phyloP scores from a whole-genome alignment of 2,113 vertebrate species.

The Arvicanthis niloticus region DNA sequence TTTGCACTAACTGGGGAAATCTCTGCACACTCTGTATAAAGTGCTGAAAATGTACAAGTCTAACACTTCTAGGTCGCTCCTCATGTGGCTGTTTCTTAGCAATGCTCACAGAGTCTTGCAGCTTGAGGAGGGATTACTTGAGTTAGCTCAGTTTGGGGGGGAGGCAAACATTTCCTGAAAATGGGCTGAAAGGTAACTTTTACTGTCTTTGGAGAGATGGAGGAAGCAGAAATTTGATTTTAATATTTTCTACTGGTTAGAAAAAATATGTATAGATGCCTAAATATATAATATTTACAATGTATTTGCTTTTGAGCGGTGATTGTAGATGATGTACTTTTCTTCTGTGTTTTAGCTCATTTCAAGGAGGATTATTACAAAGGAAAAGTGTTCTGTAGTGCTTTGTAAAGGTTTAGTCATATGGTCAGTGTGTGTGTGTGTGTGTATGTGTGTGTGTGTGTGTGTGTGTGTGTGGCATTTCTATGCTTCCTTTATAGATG shows the following conservation, averaged over 20 bases:
- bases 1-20: neutral
- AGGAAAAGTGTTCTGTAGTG: neutral
- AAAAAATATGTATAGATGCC: neutral
- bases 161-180: slow-evolving; percentile 38
- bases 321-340: neutral
- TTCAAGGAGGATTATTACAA: neutral
- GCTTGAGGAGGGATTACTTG: slow-evolving; percentile 33
- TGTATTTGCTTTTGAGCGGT: neutral
- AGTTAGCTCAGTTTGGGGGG: slow-evolving; percentile 43
- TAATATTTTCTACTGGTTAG: neutral
- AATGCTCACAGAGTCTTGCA: neutral
- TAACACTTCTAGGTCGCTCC: neutral
- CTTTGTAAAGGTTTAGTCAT: slow-evolving; percentile 57
- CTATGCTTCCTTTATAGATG: slow-evolving; percentile 44
- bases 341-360: slow-evolving; percentile 58
- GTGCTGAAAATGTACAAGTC: neutral
- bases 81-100: neutral
- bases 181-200: neutral
- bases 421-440: slow-evolving; percentile 42
- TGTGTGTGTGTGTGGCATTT: neutral
- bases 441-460: neutral
- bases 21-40: neutral
- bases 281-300: neutral
- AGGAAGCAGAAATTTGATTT: neutral
- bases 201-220: neutral